Evolutionary conservation across 2,797 vertebrate species (phyloP), one percentile per base, ranked within the genome.

Genomic region (Sebastes iracundus): DNA sequence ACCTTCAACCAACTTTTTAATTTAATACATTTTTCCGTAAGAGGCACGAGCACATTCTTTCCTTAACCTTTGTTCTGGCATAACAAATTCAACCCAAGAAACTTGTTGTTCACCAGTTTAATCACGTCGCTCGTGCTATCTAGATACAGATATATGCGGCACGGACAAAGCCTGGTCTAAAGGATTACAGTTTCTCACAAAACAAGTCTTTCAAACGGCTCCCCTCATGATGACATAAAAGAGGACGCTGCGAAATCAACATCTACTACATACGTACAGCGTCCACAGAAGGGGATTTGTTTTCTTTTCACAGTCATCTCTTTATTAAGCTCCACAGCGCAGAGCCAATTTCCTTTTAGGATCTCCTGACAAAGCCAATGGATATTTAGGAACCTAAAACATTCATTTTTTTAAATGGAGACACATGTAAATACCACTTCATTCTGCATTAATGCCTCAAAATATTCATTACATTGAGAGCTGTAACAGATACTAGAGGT

Each of bases 331-430:
- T 46, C 62, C 22, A 8, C 68, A 68, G 35, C 55, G 67, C 79
- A 49, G 85, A 90, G 82, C 75, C 82, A 79, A 90, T 92, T 93
- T 88, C 87, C 70, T 20, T 82, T 85, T 16, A 74, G 38, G 77
- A 83, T 81, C 76, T 86, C 35, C 75, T 65, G 62, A 90, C 81
- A 92, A 92, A 92, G 89, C 88, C 80, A 46, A 33, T 62, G 63
- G 82, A 91, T 88, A 90, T 91, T 91, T 85, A 88, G 71, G 87
- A 88, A 78, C 55, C 74, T 68, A 79, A 88, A 90, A 90, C 58
- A 59, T 75, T 87, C 35, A 27, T 86, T 86, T 87, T 52, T 52
- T n/a, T 8, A 52, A 88, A 90, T 75, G 76, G 66, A 91, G 59
- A 78, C 67, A 66, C 72, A 52, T 12, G 55, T 73, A 92, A 90